A percentile compares a stretch with the other conserved stretches of the same genome.
These are phyloP conservation scores for Drosophila ercepeae DNA, from an alignment of 1,140 invertebrate genomes.

Conservation along the genomic window DNA sequence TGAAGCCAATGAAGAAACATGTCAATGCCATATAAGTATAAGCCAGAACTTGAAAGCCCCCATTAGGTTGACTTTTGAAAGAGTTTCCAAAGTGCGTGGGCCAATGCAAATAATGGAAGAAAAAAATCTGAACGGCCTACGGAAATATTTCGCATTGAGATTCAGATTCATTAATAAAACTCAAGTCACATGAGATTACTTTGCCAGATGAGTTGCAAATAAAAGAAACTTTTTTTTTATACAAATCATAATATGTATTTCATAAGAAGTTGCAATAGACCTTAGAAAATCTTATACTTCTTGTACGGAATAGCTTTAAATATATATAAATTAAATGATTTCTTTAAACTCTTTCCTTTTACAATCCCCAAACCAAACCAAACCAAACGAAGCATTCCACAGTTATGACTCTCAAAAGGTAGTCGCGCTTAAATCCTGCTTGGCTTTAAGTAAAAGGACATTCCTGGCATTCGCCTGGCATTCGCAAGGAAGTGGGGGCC, in stretches of 20 bases:
- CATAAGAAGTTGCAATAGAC: no score
- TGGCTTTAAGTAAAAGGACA: constrained; percentile 21
- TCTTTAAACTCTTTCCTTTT: neutral
- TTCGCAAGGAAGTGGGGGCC: constrained; percentile 23
- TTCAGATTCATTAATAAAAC: neutral
- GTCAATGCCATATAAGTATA: neutral
- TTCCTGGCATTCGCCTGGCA: neutral
- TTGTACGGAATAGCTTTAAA: no score
- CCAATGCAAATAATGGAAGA: neutral
- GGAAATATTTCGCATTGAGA: neutral
- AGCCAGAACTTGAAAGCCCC: constrained; percentile 1
- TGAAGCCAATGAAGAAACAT: neutral
- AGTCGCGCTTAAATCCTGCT: neutral
- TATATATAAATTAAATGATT: neutral
- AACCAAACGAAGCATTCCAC: neutral
- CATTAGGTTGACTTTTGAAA: neutral
- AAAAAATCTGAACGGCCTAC: neutral
- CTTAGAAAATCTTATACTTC: no score
- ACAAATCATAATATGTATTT: no score
- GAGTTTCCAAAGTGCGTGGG: neutral
- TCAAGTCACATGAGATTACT: neutral
- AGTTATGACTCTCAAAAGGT: neutral
- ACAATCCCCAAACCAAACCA: neutral
- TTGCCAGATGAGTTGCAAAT: neutral
- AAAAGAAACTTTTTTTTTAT: neutral